Evolutionary conservation across 1,140 invertebrate species (phyloP), one percentile per base, ranked within the genome.

Genomic region (Cecropterus lyciades): DNA sequence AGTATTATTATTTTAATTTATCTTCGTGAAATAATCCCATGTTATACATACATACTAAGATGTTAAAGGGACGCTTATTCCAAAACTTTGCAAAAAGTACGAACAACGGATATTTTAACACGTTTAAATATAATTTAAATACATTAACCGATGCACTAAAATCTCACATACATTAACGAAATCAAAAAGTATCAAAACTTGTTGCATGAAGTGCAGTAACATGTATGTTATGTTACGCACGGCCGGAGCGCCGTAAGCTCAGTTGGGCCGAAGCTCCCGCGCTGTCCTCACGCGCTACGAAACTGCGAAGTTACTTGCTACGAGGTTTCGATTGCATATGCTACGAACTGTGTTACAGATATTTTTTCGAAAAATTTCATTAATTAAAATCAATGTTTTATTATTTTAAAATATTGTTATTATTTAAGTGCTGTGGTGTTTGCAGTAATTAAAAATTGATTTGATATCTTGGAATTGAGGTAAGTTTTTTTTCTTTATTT

Each of bases 251-350:
- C 33, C 33, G 33, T 37, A n/a, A 37, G 20, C 45, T 59, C 43
- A 62, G 57, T 62, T 13, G 24, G 24, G 57, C 14, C n/a, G 7
- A n/a, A 33, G 57, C 57, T 49, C 20, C 20, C 24, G 57, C 15
- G 24, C 13, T 14, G 14, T n/a, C 48, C 27, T 11, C 24, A 14
- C 57, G n/a, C 13, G n/a, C 13, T 37, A 37, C 14, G 14, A 55
- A 16, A 43, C 48, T 1, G 10, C 33, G 10, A 37, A 37, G 33
- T 37, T 37, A 37, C 33, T 0, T n/a, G 33, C 33, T 37, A 37
- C 33, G 33, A 37, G n/a, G 33, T n/a, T 11, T 37, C 33, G 33
- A 3, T 11, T 37, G 33, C 33, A 37, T 37, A 9, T 37, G 27
- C 27, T 30, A 37, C 33, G 33, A 37, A 11, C 11, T 1, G 33